A percentile compares a stretch with the other conserved stretches of the same genome.
Conservation (phyloP, 2,888 invertebrate genomes). For the Dryadula phaetusa region DNA sequence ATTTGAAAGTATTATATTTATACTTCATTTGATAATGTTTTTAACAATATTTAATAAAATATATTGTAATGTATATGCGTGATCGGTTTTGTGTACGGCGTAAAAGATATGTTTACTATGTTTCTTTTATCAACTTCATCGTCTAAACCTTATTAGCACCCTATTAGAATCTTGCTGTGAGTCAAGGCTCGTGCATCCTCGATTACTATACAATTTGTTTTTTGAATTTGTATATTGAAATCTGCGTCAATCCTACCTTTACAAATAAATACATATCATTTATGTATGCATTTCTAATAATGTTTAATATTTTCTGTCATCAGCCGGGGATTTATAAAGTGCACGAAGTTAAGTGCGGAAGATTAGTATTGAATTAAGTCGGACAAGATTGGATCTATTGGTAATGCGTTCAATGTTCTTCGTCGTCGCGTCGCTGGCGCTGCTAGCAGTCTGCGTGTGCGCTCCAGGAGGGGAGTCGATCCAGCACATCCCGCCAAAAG, state of each 20-base stretch:
- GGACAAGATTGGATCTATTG: constrained; percentile 73
- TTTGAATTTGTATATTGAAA: constrained; percentile 54
- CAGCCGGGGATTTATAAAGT: constrained; percentile 64
- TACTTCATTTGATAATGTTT: neutral
- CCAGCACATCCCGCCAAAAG: constrained; percentile 74
- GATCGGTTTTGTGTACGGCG: neutral
- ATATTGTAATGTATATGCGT: neutral
- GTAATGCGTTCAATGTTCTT: constrained; percentile 76
- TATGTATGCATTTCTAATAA: constrained; percentile 67
- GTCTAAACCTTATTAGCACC: constrained; percentile 57
- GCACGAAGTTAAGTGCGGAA: constrained; percentile 24
- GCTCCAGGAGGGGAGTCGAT: constrained; percentile 72
- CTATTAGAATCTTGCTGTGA: constrained; percentile 61
- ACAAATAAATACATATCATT: constrained; percentile 64
- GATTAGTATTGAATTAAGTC: constrained; percentile 43
- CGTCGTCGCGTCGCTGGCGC: constrained; percentile 74
- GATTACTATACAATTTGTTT: constrained; percentile 62
- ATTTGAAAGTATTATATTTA: no score
- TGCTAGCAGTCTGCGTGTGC: constrained; percentile 72
- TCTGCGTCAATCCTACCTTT: constrained; percentile 66
- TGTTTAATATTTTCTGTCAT: constrained; percentile 66
- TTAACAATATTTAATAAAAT: neutral
- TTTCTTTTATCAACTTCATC: constrained; percentile 58
- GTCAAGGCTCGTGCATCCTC: constrained; percentile 64
- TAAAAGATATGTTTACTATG: constrained; percentile 10